Evolutionary conservation across 1,140 invertebrate genomes (phyloP).

Genomic region (Geopemphigus sp.): DNA sequence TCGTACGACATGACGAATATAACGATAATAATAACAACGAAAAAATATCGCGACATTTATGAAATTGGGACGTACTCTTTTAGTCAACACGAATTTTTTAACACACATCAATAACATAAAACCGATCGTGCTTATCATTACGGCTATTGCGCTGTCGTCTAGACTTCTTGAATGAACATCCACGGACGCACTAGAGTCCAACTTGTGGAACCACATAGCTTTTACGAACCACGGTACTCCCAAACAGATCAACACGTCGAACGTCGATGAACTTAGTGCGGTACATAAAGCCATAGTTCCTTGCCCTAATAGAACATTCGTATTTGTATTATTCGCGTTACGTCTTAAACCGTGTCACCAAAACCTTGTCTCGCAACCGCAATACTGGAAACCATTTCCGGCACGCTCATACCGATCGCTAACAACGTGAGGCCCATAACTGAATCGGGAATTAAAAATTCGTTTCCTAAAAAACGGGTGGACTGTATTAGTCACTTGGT

Average conservation of each 20-base stretch:
- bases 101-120: conserved; percentile 25
- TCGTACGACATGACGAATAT: not conserved
- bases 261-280: conserved; percentile 59
- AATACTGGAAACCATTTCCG: conserved; percentile 78
- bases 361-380: conserved; percentile 74
- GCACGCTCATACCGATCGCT: conserved; percentile 79
- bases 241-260: conserved; percentile 60
- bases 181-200: conserved; percentile 25
- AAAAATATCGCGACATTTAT: too few species aligned
- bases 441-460: conserved; percentile 66
- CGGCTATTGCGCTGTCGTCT: conserved; percentile 32
- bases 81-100: conserved; percentile 31
- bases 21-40: not conserved
- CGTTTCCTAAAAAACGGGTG: conserved; percentile 60
- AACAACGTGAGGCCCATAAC: conserved; percentile 84
- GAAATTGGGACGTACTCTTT: conserved; percentile 12
- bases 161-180: conserved; percentile 38
- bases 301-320: conserved; percentile 54
- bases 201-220: conserved; percentile 54
- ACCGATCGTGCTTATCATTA: conserved; percentile 37
- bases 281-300: conserved; percentile 61
- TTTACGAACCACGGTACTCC: conserved; percentile 61
- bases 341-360: not conserved
- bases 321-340: not conserved
- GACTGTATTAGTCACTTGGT: too few species aligned